Percentiles rank a stretch among this genome's conserved stretches.
phyloP scores from a whole-genome alignment of 2,888 invertebrate genomes.

The Zygaena filipendulae region DNA sequence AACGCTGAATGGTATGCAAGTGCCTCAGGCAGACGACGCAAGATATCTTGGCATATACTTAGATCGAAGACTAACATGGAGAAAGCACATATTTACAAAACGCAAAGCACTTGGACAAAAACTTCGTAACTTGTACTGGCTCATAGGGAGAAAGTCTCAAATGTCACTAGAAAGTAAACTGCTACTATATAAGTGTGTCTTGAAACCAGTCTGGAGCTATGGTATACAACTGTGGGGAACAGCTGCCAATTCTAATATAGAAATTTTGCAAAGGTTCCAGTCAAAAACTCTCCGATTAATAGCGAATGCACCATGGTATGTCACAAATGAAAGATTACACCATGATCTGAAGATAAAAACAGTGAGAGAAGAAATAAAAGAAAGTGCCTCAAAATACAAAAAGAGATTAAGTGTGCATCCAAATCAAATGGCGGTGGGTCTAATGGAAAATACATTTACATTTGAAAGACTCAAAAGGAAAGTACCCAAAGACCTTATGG shows the following conservation, averaged over 20 bases:
- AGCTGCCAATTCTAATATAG: conserved; percentile 11
- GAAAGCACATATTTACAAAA: conserved; percentile 3
- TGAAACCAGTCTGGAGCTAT: conserved; percentile 15
- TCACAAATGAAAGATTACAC: conserved; percentile 1
- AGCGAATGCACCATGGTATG: conserved; percentile 1
- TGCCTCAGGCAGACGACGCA: conserved; percentile 4
- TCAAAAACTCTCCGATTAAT: conserved; percentile 5
- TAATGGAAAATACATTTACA: too few relatives aligned
- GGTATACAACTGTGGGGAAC: conserved; percentile 15
- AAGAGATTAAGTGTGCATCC: neutral
- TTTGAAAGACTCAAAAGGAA: neutral
- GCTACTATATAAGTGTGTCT: conserved; percentile 9
- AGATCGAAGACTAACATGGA: conserved; percentile 3
- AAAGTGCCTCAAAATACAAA: too few relatives aligned
- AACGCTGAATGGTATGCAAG: conserved; percentile 2
- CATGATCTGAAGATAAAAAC: conserved; percentile 2
- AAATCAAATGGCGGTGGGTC: neutral
- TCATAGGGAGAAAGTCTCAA: conserved; percentile 9
- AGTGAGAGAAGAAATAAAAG: conserved; percentile 1
- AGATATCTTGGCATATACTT: conserved; percentile 3
- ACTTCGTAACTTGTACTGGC: conserved; percentile 9
- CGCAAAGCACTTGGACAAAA: conserved; percentile 2
- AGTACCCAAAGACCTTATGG: too few relatives aligned
- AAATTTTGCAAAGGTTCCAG: conserved; percentile 12
- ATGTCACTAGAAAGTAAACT: conserved; percentile 7